Conservation (phyloP, 2,888 invertebrate genomes). For the Mayetiola destructor region DNA sequence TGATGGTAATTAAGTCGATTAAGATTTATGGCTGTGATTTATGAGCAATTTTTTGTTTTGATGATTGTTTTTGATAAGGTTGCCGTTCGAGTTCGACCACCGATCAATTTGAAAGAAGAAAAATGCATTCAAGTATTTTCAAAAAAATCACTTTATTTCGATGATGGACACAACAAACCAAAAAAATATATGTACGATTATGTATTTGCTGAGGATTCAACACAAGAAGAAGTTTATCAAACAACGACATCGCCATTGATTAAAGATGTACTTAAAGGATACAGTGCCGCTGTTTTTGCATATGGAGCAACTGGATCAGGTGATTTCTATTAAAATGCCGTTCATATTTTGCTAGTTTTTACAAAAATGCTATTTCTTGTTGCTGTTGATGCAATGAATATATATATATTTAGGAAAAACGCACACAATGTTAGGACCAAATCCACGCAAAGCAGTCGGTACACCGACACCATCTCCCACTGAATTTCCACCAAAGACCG, state of each 20-base stretch:
- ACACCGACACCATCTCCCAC: conserved; percentile 19
- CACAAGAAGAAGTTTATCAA: conserved; percentile 78
- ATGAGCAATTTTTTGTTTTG: neutral
- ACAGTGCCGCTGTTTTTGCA: conserved; percentile 91
- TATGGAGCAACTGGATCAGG: conserved; percentile 40
- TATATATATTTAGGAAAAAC: conserved; percentile 26
- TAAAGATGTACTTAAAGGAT: conserved; percentile 71
- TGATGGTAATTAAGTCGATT: conserved; percentile 27
- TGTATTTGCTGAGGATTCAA: conserved; percentile 73
- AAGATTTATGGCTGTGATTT: neutral
- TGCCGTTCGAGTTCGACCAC: conserved; percentile 77
- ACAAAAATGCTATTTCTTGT: too few species aligned
- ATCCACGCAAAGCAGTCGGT: conserved; percentile 28
- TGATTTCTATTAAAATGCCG: neutral
- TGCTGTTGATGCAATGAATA: too few species aligned
- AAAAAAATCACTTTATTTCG: conserved; percentile 31
- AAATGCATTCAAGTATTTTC: conserved; percentile 35
- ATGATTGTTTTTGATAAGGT: conserved; percentile 39
- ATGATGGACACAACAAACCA: conserved; percentile 45
- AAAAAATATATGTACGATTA: conserved; percentile 80
- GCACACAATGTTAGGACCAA: conserved; percentile 35
- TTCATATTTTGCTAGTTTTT: too few species aligned
- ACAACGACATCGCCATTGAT: conserved; percentile 75
- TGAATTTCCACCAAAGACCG: conserved; percentile 14
- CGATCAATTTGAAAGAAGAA: conserved; percentile 53